Evolutionary conservation across 1,140 invertebrate species (phyloP).

Genomic region (Dufourea novaeangliae): DNA sequence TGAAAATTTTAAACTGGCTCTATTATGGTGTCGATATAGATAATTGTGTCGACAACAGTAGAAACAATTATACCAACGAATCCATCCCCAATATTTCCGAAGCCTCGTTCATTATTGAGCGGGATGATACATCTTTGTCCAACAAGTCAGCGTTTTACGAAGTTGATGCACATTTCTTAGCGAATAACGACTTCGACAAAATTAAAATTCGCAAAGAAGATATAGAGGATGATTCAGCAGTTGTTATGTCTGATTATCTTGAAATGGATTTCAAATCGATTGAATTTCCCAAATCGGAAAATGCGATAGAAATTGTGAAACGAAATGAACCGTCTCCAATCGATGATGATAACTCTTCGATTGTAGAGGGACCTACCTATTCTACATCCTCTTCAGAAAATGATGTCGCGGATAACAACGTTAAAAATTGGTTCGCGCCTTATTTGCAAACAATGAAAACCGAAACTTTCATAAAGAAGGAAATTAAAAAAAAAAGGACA

Average conservation of each 20-base stretch:
- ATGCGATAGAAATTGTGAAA: not conserved
- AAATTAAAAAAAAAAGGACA: not conserved
- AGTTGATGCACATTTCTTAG: not conserved
- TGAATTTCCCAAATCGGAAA: not conserved
- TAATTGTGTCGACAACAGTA: not conserved
- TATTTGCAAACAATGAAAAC: not conserved
- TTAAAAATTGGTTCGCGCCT: not conserved
- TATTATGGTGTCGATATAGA: not conserved
- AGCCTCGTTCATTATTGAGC: too few species aligned
- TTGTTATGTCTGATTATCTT: slow-evolving; percentile 4
- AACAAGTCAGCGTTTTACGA: not conserved
- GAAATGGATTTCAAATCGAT: slow-evolving; percentile 25
- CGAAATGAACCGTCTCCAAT: not conserved
- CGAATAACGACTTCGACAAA: not conserved
- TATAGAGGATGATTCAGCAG: not conserved
- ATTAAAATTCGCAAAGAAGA: not conserved
- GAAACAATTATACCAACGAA: not conserved
- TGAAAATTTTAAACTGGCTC: not conserved
- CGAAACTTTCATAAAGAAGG: not conserved
- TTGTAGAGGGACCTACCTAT: not conserved
- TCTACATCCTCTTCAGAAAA: not conserved
- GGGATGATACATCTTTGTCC: not conserved
- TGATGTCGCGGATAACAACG: too few species aligned
- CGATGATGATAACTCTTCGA: not conserved
- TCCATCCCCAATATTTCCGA: too few species aligned